Conservation (phyloP, 1,140 invertebrate genomes). For the Monochamus saltuarius region DNA sequence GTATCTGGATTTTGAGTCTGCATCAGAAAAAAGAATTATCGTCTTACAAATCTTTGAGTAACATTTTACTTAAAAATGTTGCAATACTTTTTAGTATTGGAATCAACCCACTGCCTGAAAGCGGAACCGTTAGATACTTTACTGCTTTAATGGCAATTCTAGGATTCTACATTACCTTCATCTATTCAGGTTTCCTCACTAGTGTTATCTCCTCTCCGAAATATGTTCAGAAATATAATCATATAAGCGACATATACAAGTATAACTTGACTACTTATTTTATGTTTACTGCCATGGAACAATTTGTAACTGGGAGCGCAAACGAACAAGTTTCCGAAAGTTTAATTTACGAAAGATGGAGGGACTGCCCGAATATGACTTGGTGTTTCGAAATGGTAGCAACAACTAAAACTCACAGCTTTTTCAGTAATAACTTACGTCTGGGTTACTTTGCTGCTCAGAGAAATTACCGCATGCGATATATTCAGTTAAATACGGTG, state of each 20-base stretch:
- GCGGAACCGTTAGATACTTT: not conserved
- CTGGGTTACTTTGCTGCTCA: not conserved
- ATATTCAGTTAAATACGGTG: not conserved
- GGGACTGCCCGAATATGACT: not conserved
- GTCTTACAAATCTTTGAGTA: not conserved
- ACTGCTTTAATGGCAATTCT: conserved; percentile 3
- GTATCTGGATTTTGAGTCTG: conserved; percentile 8
- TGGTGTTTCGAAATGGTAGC: not conserved
- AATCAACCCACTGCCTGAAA: conserved; percentile 2
- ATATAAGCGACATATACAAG: conserved; percentile 9
- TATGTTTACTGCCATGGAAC: not conserved
- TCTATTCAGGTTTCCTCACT: conserved; percentile 9
- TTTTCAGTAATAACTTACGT: conserved; percentile 1
- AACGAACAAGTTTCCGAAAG: not conserved
- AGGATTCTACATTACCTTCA: not conserved
- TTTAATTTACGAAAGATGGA: conserved; percentile 6
- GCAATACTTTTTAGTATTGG: conserved; percentile 1
- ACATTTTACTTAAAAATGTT: not conserved
- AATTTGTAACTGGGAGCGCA: not conserved
- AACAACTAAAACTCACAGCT: not conserved
- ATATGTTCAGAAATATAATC: conserved; percentile 2
- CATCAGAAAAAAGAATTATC: not conserved
- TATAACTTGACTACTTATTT: conserved; percentile 14
- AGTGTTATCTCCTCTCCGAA: conserved; percentile 5
- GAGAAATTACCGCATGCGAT: not conserved